Conservation (phyloP, 2,888 invertebrate genomes). For the Eulithis prunata region DNA sequence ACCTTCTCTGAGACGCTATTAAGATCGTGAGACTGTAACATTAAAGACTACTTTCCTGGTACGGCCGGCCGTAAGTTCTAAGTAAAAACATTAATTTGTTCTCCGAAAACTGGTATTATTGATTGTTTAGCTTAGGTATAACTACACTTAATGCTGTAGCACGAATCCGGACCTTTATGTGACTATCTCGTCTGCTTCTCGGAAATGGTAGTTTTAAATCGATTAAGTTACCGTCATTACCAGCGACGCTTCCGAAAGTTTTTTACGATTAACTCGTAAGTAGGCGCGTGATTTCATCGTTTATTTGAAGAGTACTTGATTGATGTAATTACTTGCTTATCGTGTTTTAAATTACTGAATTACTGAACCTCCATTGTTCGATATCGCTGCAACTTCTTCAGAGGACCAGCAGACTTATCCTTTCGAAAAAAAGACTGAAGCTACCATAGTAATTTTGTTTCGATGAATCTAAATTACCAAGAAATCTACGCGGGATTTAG, state of each 20-base stretch:
- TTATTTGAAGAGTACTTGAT: slow-evolving; percentile 1
- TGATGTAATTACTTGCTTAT: neutral
- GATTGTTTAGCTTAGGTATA: slow-evolving; percentile 54
- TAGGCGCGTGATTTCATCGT: slow-evolving; percentile 5
- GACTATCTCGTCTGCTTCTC: slow-evolving; percentile 57
- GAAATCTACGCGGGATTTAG: slow-evolving; percentile 8
- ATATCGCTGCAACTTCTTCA: too few species aligned
- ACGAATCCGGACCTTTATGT: slow-evolving; percentile 54
- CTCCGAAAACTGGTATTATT: slow-evolving; percentile 58
- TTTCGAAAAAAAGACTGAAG: neutral
- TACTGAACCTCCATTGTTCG: neutral
- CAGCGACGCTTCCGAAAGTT: slow-evolving; percentile 46
- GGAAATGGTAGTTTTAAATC: slow-evolving; percentile 57
- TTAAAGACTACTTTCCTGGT: slow-evolving; percentile 55
- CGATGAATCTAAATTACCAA: slow-evolving; percentile 4
- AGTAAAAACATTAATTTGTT: slow-evolving; percentile 61
- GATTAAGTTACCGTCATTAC: slow-evolving; percentile 52
- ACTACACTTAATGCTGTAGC: slow-evolving; percentile 41
- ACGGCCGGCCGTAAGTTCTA: slow-evolving; percentile 51
- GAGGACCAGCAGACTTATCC: too few species aligned
- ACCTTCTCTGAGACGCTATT: slow-evolving; percentile 44
- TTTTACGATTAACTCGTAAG: slow-evolving; percentile 28
- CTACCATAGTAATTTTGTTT: slow-evolving; percentile 6
- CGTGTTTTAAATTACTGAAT: slow-evolving; percentile 7
- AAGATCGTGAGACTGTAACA: slow-evolving; percentile 45